These are phyloP conservation scores for Leptopilina boulardi DNA, from an alignment of 1,140 invertebrate species.

Conservation along the genomic window DNA sequence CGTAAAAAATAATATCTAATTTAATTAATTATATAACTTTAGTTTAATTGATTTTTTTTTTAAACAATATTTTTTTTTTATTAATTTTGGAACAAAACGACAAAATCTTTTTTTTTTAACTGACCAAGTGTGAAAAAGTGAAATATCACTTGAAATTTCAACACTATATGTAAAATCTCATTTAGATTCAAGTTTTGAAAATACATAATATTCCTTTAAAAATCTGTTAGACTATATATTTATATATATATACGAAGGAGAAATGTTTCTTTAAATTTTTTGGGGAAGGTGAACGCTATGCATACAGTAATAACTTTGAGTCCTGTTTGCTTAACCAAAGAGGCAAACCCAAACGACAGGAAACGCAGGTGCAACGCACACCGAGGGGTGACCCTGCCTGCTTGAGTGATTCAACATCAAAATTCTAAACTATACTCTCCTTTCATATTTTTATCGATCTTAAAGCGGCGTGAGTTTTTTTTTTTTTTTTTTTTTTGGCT, in stretches of 20 bases:
- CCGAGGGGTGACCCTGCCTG: constrained; percentile 28
- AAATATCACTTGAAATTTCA: no score
- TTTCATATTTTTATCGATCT: neutral
- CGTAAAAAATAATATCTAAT: no score
- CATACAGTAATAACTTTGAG: neutral
- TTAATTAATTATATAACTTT: no score
- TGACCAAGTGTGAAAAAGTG: no score
- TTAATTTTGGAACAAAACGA: no score
- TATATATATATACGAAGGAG: neutral
- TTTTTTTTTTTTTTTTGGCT: neutral
- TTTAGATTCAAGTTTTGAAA: neutral
- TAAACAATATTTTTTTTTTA: no score
- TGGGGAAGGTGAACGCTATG: neutral
- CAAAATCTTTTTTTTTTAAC: no score
- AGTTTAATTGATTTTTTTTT: no score
- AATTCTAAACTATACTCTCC: constrained; percentile 19
- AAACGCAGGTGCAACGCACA: constrained; percentile 62
- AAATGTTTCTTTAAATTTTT: neutral
- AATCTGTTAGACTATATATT: no score
- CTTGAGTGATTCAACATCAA: constrained; percentile 19
- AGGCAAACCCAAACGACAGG: constrained; percentile 47
- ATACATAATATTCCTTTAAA: neutral
- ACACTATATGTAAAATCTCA: neutral
- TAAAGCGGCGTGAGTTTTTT: neutral
- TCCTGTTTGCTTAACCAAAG: constrained; percentile 12